Evolutionary conservation across 2,797 vertebrate species (phyloP).

Genomic region (Malacoctenus gilli): DNA sequence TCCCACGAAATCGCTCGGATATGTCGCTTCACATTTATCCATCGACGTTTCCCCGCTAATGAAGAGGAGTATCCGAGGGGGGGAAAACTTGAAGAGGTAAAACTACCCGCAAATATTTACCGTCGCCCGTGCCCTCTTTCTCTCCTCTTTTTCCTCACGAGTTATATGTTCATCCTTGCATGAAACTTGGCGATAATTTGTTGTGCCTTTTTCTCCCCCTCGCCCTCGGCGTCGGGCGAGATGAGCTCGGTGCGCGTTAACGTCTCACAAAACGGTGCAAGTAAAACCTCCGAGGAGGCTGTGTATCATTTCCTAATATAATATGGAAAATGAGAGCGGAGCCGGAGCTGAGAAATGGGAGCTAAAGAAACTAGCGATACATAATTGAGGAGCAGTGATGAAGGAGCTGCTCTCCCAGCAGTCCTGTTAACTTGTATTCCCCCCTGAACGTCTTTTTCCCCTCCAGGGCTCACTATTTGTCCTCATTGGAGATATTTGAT

Average conservation of each 20-base stretch:
- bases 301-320: conserved; percentile 56
- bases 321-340: conserved; percentile 53
- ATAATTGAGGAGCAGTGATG: conserved; percentile 67
- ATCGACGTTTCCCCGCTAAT: conserved; percentile 74
- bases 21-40: conserved; percentile 71
- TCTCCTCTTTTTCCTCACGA: conserved; percentile 15
- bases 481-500: conserved; percentile 71
- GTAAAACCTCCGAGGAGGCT: conserved; percentile 28
- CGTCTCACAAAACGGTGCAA: conserved; percentile 5
- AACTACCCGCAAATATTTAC: conserved; percentile 79
- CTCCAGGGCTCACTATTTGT: conserved; percentile 66
- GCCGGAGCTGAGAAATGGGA: conserved; percentile 55
- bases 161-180: conserved; percentile 65
- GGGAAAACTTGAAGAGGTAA: conserved; percentile 83
- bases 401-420: conserved; percentile 64
- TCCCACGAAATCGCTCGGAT: conserved; percentile 72
- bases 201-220: conserved; percentile 54
- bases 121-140: conserved; percentile 45
- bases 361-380: conserved; percentile 64
- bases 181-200: conserved; percentile 73
- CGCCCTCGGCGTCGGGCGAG: conserved; percentile 42
- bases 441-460: conserved; percentile 55
- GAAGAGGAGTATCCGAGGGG: conserved; percentile 78
- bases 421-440: conserved; percentile 78
- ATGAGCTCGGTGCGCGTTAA: conserved; percentile 15